Percentiles rank a stretch among this genome's conserved stretches.
phyloP scores from a whole-genome alignment of 2,888 invertebrate genomes.

The Cryptus armator region DNA sequence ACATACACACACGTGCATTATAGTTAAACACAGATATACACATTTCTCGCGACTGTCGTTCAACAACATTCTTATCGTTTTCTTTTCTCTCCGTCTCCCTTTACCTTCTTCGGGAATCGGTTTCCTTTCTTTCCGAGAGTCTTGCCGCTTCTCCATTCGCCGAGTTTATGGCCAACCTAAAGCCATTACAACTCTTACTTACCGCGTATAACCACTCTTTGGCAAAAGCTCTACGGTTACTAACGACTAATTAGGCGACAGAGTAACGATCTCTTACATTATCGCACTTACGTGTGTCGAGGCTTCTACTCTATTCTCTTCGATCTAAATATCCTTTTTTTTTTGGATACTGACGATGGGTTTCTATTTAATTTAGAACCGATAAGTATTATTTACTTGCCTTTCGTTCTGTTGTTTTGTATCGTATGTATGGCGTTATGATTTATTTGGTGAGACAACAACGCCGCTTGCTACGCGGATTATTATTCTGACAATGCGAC shows the following conservation, averaged over 20 bases:
- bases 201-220: background rate
- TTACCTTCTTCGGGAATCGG: background rate
- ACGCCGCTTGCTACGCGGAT: background rate
- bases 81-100: conserved; percentile 3
- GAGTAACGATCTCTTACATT: background rate
- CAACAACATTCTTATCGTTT: conserved; percentile 9
- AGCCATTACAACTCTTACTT: conserved; percentile 24
- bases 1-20: conserved; percentile 16
- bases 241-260: conserved; percentile 22
- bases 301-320: background rate
- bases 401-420: background rate
- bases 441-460: conserved; percentile 22
- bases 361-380: background rate
- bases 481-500: conserved; percentile 45
- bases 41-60: conserved; percentile 9
- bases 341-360: background rate
- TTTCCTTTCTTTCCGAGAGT: background rate
- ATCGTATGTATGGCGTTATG: conserved; percentile 15
- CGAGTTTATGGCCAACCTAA: conserved; percentile 48
- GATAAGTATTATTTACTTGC: background rate
- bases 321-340: background rate
- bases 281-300: background rate
- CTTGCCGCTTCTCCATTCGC: conserved; percentile 32
- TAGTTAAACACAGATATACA: background rate
- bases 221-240: background rate